phyloP scores from a whole-genome alignment of 2,888 invertebrate species.

The Scaptomyza polygonia region DNA sequence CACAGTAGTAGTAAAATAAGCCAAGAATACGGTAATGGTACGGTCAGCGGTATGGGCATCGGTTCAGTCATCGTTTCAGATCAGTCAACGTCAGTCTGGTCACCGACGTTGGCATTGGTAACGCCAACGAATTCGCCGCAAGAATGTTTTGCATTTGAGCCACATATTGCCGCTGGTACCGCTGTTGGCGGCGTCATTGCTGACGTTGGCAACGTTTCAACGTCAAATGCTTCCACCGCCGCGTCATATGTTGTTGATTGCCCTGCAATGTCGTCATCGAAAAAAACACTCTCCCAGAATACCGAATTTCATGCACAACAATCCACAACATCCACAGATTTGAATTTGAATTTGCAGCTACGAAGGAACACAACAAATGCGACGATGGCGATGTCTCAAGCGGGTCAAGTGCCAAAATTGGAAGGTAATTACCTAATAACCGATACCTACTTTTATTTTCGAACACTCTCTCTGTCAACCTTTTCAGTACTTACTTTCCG shows the following conservation, averaged over 20 bases:
- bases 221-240: conserved; percentile 31
- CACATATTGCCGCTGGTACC: conserved; percentile 28
- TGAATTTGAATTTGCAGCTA: conserved; percentile 79
- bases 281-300: conserved; percentile 58
- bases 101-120: conserved; percentile 73
- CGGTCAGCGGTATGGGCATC: conserved; percentile 12
- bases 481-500: background rate
- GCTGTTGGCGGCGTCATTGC: conserved; percentile 54
- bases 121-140: conserved; percentile 79
- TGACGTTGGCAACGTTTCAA: conserved; percentile 69
- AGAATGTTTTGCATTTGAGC: conserved; percentile 62
- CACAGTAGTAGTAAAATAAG: background rate
- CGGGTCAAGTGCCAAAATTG: conserved; percentile 53
- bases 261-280: conserved; percentile 57
- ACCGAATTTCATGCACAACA: conserved; percentile 70
- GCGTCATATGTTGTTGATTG: conserved; percentile 70
- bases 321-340: conserved; percentile 75
- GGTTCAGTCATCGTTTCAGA: conserved; percentile 30
- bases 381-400: conserved; percentile 25
- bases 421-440: conserved; percentile 73
- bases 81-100: conserved; percentile 43
- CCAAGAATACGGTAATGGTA: conserved; percentile 11
- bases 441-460: conserved; percentile 24
- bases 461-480: conserved; percentile 1
- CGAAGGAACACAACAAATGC: conserved; percentile 65